A percentile compares a stretch with the other conserved stretches of the same genome.
Evolutionary conservation across 2,888 invertebrate species (phyloP).

Genomic region (Cyrtodaria siliqua): DNA sequence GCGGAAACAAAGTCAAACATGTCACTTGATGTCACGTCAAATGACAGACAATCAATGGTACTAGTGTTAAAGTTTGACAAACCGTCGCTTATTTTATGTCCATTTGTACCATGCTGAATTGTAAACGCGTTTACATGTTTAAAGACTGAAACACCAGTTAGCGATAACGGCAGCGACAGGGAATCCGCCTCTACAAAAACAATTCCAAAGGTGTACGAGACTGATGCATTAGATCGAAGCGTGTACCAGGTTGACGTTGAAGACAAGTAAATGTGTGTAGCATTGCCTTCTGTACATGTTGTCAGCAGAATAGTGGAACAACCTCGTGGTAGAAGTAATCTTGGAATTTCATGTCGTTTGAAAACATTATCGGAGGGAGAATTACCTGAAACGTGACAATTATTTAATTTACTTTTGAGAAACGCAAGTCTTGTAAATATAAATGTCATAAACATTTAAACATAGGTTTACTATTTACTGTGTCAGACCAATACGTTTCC

Average conservation of each 20-base stretch:
- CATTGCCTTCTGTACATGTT: slow-evolving; percentile 23
- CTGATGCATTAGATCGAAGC: slow-evolving; percentile 9
- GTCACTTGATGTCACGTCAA: slow-evolving; percentile 31
- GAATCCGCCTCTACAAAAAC: background rate
- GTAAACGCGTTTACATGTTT: background rate
- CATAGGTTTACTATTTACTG: no score
- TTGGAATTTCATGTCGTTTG: slow-evolving; percentile 15
- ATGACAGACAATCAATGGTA: slow-evolving; percentile 27
- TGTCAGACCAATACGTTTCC: no score
- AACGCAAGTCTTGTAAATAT: no score
- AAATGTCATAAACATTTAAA: no score
- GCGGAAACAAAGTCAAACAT: slow-evolving; percentile 41
- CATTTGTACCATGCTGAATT: background rate
- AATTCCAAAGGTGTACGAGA: background rate
- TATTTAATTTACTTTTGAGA: no score
- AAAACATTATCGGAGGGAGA: slow-evolving; percentile 2
- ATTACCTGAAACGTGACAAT: background rate
- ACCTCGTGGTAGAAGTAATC: slow-evolving; percentile 32
- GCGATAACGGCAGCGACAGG: background rate
- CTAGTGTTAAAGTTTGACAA: slow-evolving; percentile 1
- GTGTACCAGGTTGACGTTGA: slow-evolving; percentile 40
- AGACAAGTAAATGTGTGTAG: slow-evolving; percentile 22
- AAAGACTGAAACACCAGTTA: slow-evolving; percentile 9
- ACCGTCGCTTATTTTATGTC: background rate
- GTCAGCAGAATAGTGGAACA: slow-evolving; percentile 28